Conservation (phyloP, 1,140 invertebrate genomes). For the Lucilia cuprina region DNA sequence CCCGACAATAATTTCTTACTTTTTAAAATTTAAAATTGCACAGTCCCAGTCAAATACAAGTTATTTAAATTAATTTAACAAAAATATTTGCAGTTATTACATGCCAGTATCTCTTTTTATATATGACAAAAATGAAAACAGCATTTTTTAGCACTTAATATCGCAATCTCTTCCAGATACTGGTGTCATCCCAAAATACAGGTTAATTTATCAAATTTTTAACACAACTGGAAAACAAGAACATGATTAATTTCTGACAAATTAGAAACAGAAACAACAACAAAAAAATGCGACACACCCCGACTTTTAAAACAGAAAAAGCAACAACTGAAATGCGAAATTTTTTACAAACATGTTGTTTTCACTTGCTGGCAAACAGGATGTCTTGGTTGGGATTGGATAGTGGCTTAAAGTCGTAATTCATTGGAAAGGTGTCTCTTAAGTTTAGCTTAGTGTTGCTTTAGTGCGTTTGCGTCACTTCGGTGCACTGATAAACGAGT, state of each 20-base stretch:
- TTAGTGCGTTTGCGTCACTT: conserved; percentile 6
- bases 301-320: neutral
- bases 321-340: neutral
- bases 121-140: neutral
- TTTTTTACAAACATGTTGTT: neutral
- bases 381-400: conserved; percentile 5
- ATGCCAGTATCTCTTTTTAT: neutral
- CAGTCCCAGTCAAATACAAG: too few relatives aligned
- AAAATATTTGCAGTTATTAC: too few relatives aligned
- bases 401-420: neutral
- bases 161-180: neutral
- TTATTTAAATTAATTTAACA: too few relatives aligned
- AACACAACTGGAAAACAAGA: neutral
- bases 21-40: too few relatives aligned
- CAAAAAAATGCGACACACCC: neutral
- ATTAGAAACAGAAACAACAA: neutral
- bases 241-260: conserved; percentile 17
- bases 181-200: neutral
- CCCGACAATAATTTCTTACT: too few relatives aligned
- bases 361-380: neutral
- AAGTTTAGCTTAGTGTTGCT: neutral
- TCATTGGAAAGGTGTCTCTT: conserved; percentile 10
- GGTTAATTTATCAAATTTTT: conserved; percentile 9
- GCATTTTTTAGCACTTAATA: neutral
- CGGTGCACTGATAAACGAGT: conserved; percentile 2